Percentiles rank a stretch among this genome's conserved stretches.
These are phyloP conservation scores for Spatulosminthurus flaviceps DNA, from an alignment of 2,888 invertebrate species.

Conservation along the genomic window DNA sequence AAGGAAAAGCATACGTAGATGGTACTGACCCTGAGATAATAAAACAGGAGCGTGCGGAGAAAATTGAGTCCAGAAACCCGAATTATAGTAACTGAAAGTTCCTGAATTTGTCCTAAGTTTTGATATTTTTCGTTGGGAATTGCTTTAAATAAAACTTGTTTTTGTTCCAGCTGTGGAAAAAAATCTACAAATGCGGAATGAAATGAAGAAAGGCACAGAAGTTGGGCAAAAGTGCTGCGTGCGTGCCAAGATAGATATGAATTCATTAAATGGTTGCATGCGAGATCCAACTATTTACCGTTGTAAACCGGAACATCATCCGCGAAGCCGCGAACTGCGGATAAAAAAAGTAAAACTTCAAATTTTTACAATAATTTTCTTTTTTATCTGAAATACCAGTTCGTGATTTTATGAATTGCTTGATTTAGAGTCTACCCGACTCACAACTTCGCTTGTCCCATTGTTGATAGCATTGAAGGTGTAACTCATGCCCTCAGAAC, in stretches of 20 bases:
- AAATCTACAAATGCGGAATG: slow-evolving; percentile 89
- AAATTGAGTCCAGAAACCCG: slow-evolving; percentile 84
- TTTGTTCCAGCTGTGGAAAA: slow-evolving; percentile 75
- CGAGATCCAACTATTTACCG: slow-evolving; percentile 98
- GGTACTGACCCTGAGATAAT: slow-evolving; percentile 94
- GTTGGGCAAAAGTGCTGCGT: slow-evolving; percentile 90
- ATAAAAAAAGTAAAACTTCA: slow-evolving; percentile 90
- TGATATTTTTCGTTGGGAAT: background rate
- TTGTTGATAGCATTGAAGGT: slow-evolving; percentile 96
- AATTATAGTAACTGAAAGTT: slow-evolving; percentile 81
- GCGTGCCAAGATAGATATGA: slow-evolving; percentile 97
- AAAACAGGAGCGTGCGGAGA: slow-evolving; percentile 93
- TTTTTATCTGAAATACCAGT: background rate
- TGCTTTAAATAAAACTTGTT: background rate
- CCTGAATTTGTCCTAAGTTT: background rate
- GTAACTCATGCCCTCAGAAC: slow-evolving; percentile 98
- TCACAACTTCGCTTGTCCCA: slow-evolving; percentile 99
- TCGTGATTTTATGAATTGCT: slow-evolving; percentile 52
- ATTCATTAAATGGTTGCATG: slow-evolving; percentile 94
- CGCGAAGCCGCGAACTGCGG: slow-evolving; percentile 90
- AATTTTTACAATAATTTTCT: too few species aligned
- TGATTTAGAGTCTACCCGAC: slow-evolving; percentile 97
- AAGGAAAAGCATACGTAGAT: slow-evolving; percentile 95
- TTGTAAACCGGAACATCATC: slow-evolving; percentile 95
- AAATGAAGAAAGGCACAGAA: slow-evolving; percentile 88